A percentile compares a stretch with the other conserved stretches of the same genome.
Conservation (phyloP, 2,113 vertebrate genomes). For the Gila orcuttii region DNA sequence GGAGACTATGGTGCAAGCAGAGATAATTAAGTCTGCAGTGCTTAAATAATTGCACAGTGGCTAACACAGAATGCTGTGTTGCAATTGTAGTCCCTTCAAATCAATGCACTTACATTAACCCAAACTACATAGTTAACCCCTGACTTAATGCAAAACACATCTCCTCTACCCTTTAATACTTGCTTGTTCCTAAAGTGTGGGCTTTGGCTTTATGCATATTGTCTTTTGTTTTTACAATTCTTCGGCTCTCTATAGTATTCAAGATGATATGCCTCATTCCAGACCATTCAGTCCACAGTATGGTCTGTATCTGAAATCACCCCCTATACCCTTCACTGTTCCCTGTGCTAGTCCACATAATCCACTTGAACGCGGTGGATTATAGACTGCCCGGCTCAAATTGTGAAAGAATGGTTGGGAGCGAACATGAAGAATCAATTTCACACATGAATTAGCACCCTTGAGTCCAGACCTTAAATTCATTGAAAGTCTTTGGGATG, state of each 20-base stretch:
- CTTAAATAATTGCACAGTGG: conserved; percentile 78
- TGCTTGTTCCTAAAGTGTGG: background rate
- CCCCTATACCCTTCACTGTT: background rate
- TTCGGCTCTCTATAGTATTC: background rate
- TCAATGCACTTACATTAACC: conserved; percentile 75
- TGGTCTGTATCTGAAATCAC: background rate
- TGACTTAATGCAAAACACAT: conserved; percentile 57
- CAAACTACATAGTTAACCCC: conserved; percentile 75
- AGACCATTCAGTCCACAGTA: background rate
- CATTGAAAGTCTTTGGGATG: too few relatives aligned
- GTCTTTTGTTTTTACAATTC: background rate
- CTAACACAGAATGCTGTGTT: conserved; percentile 71
- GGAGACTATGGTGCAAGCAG: conserved; percentile 69
- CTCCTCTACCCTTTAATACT: background rate
- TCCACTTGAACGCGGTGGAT: background rate
- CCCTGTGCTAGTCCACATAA: background rate
- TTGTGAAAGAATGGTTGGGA: too few relatives aligned
- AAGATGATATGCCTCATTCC: background rate
- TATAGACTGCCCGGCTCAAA: too few relatives aligned
- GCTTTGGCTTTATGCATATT: background rate
- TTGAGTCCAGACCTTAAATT: too few relatives aligned
- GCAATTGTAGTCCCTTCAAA: conserved; percentile 71
- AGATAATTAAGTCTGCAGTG: conserved; percentile 72
- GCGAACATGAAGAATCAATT: too few relatives aligned
- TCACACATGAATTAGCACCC: too few relatives aligned